Base-by-base conservation (phyloP, 2,797 vertebrate species). In the Poeciliopsis turneri region DNA sequence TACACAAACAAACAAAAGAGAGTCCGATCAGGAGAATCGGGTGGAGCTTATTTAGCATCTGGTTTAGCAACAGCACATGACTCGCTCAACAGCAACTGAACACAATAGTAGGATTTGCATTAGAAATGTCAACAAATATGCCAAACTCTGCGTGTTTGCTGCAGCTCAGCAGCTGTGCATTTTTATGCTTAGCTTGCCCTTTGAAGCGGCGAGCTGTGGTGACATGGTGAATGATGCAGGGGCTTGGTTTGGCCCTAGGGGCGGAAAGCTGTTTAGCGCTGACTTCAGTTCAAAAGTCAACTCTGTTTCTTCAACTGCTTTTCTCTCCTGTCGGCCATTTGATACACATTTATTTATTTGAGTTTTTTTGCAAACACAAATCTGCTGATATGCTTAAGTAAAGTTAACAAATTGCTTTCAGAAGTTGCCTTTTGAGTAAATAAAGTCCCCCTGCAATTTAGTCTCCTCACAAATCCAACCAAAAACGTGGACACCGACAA, bases 1-100 rank as follows among this genome's bases (percentile, higher is more conserved):
- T 87, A 89, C 93, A 91, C 88, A 90, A 92, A 87, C 82, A 81
- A 75, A 51, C 59, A 75, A 20, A 53, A 76, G 61, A 66, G 20
- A 11, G 66, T 8, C 73, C 45, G 45, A 46, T 72, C 73, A 73
- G 74, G 39, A 78, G 68, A 79, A 59, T 45, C 59, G 76, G 74
- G 72, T 47, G 79, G 81, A 73, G 81, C 57, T 74, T 39, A 70
- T 78, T 68, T 76, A 73, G 75, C 69, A 51, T 71, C 61, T 30
- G 30, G 30, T 30, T 30, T 30, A 86, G 82, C 78, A 88, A 78
- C 86, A 89, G 84, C 70, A 87, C 76, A 82, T 57, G 49, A 87
- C 75, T 76, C 70, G 78, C 80, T 84, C 76, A 76, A 68, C 78
- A 85, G 82, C 72, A 77, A 68, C 77, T 72, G 36, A 68, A 41